Percentiles rank a stretch among this genome's conserved stretches.
These are phyloP conservation scores for Drosophila subobscura DNA, from an alignment of 1,140 invertebrate genomes.

Conservation along the genomic window DNA sequence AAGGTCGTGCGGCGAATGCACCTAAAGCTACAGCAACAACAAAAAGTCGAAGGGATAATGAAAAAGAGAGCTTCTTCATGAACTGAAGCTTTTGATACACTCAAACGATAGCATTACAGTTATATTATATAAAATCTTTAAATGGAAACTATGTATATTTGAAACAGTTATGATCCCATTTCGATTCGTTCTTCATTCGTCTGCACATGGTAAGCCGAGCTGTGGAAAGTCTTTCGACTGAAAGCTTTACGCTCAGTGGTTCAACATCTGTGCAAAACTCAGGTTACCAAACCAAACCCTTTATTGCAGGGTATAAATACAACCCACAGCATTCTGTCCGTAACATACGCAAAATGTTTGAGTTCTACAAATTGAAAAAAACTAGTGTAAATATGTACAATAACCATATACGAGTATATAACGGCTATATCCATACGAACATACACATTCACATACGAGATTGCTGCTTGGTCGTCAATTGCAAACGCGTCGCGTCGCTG, in stretches of 20 bases:
- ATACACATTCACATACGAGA: conserved; percentile 31
- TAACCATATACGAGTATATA: not conserved
- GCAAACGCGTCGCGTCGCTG: conserved; percentile 61
- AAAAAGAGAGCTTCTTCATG: not conserved
- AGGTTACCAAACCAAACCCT: too few relatives aligned
- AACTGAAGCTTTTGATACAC: too few relatives aligned
- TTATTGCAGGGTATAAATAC: conserved; percentile 4
- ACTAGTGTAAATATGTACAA: conserved; percentile 40
- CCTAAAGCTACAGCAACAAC: conserved; percentile 44
- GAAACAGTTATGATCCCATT: too few relatives aligned
- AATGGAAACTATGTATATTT: too few relatives aligned
- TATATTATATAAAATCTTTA: too few relatives aligned
- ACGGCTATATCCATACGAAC: not conserved
- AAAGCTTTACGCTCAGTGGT: too few relatives aligned
- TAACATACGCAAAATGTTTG: conserved; percentile 72
- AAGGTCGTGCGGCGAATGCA: conserved; percentile 74
- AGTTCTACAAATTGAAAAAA: conserved; percentile 65
- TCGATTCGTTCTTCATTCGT: too few relatives aligned
- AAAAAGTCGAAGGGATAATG: not conserved
- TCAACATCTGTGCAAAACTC: too few relatives aligned
- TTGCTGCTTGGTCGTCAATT: conserved; percentile 71
- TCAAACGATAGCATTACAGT: too few relatives aligned
- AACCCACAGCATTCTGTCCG: conserved; percentile 47
- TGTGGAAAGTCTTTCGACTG: too few relatives aligned
- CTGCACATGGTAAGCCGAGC: too few relatives aligned